Evolutionary conservation across 2,888 invertebrate species (phyloP), one percentile per base, ranked within the genome.

Genomic region (Latheticus oryzae): DNA sequence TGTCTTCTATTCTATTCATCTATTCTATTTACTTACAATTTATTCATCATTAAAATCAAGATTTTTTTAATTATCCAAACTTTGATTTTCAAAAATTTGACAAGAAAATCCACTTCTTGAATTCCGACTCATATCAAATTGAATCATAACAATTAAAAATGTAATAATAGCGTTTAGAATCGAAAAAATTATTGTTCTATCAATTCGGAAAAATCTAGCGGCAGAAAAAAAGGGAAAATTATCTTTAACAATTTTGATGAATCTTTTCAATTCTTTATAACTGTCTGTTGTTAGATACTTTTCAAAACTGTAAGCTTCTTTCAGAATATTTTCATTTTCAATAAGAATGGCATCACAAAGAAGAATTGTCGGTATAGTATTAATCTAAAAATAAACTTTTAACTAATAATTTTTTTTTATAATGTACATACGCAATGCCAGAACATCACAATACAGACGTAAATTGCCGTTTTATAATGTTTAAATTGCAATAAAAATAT

Each of bases 71-170:
- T n/a, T n/a, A n/a, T n/a, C n/a, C n/a, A n/a, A n/a, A n/a, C n/a
- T n/a, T n/a, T n/a, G n/a, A n/a, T 9, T 28, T 5, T 28, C 5
- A 28, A 9, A 28, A 8, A 2, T 28, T 28, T 28, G 28, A 8
- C 28, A 28, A 28, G n/a, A n/a, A n/a, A n/a, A n/a, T n/a, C 8
- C 4, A 28, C 7, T 28, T 4, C 4, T 28, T n/a, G 28, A 11
- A 28, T 28, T 28, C 12, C 28, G 5, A 4, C 28, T n/a, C 9
- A 32, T 11, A 19, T 38, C 38, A n/a, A 38, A 38, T 13, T 38
- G 38, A 11, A 38, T 38, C 38, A 38, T 38, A 11, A 38, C 38
- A n/a, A 38, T 38, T 7, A 38, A 21, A 23, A 38, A 38, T 5
- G 38, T 38, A n/a, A 38, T 16, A 8, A 21, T 23, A 9, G 38